Conservation (phyloP, 1,140 invertebrate species). For the Trachymyrmex cornetzi region DNA sequence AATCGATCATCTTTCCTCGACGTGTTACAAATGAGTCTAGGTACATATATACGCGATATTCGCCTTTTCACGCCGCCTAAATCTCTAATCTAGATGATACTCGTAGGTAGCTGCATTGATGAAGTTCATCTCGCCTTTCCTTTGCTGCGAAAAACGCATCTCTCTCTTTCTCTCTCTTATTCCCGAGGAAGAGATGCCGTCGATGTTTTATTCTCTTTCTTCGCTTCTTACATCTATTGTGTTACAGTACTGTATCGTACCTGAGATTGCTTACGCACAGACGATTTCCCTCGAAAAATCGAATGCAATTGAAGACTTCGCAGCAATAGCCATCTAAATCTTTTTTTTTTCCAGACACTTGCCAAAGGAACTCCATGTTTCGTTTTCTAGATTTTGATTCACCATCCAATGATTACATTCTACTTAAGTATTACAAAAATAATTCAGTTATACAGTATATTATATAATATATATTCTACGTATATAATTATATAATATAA, state of each 20-base stretch:
- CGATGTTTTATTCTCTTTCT: neutral
- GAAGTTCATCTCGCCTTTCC: neutral
- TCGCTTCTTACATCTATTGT: conserved; percentile 1
- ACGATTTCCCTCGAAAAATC: conserved; percentile 12
- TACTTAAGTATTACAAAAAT: neutral
- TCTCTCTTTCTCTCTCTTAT: neutral
- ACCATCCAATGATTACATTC: neutral
- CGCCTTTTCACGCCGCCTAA: conserved; percentile 56
- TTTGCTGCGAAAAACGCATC: conserved; percentile 17
- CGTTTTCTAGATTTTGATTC: neutral
- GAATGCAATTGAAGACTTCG: neutral
- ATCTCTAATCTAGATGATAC: conserved; percentile 64
- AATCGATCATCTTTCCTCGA: conserved; percentile 37
- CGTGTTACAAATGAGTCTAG: conserved; percentile 68
- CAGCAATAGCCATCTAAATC: neutral
- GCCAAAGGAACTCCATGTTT: neutral
- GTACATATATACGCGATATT: conserved; percentile 65
- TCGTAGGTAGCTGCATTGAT: conserved; percentile 51
- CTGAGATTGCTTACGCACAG: conserved; percentile 15
- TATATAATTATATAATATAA: neutral
- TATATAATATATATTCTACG: neutral
- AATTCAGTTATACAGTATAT: conserved; percentile 4
- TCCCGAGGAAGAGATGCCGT: neutral
- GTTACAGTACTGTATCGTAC: conserved; percentile 15
- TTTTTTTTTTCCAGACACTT: neutral